Evolutionary conservation across 2,888 invertebrate species (phyloP).

Genomic region (Tanytarsus gracilentus): DNA sequence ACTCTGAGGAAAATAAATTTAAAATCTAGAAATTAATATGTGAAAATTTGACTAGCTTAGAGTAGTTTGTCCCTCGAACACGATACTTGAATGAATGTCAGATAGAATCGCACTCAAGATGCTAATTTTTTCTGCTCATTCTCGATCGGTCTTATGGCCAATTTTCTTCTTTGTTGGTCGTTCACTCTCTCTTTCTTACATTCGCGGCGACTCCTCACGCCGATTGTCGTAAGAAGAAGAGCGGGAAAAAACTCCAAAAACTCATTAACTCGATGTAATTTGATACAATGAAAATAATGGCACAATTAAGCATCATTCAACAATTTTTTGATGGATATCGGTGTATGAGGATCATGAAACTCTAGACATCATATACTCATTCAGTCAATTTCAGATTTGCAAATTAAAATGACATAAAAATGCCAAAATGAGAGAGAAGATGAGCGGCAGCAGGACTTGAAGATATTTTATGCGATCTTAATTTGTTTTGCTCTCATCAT

Average conservation of each 20-base stretch:
- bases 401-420: neutral
- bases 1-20: too few relatives aligned
- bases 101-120: neutral
- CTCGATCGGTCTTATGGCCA: neutral
- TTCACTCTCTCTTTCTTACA: neutral
- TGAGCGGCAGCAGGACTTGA: neutral
- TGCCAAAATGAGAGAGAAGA: too few relatives aligned
- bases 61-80: too few relatives aligned
- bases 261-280: constrained; percentile 3
- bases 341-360: neutral
- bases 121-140: neutral
- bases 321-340: constrained; percentile 1
- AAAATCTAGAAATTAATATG: too few relatives aligned
- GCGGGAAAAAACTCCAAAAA: constrained; percentile 2
- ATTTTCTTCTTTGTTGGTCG: neutral
- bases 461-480: neutral
- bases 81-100: too few relatives aligned
- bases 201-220: neutral
- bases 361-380: neutral
- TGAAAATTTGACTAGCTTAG: too few relatives aligned
- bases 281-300: constrained; percentile 1
- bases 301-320: neutral
- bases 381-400: neutral
- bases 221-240: neutral
- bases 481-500: neutral